Evolutionary conservation across 2,113 vertebrate genomes (phyloP), one percentile per base, ranked within the genome.

Genomic region (Callorhinus ursinus): DNA sequence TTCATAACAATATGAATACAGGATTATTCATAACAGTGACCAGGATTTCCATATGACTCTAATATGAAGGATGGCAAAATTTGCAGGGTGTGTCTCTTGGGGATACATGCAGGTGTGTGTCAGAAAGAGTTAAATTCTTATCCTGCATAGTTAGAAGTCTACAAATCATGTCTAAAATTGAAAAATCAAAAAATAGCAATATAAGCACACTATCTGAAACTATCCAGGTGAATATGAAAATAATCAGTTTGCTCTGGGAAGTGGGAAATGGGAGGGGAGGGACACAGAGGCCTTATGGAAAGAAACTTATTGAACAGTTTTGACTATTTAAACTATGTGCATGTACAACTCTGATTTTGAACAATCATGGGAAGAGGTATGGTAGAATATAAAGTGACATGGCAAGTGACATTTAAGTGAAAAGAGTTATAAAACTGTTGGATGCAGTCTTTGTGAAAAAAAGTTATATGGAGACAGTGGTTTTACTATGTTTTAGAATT

Each of bases 401-500:
- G 59, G 46, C 63, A 89, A 93, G 86, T 36, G 26, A 46, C 28
- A 76, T 39, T 57, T 71, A 72, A 63, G 57, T 49, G 71, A 88
- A 71, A 81, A 92, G 93, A 42, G 5, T 84, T 82, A 65, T 42
- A 81, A 91, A 76, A 76, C 39, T 69, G 55, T 69, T 69, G 85
- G 55, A 90, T 63, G 59, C 0, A 67, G 33, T 85, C 77, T 90
- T 79, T 86, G 26, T 80, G 65, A 63, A 87, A 91, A n/a, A 87
- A 76, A 69, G 72, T 82, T 71, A 61, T 39, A 74, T 3, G 55
- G 7, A 53, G 18, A 55, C 12, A 57, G 19, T 55, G 39, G 42
- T 89, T 97, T 82, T 57, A 7, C 19, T 74, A 93, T 36, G 61
- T 90, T 86, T 96, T 90, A 91, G 42, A 74, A 94, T 88, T 74